phyloP scores from a whole-genome alignment of 2,113 vertebrate genomes.

The Spizaetus ornatus region DNA sequence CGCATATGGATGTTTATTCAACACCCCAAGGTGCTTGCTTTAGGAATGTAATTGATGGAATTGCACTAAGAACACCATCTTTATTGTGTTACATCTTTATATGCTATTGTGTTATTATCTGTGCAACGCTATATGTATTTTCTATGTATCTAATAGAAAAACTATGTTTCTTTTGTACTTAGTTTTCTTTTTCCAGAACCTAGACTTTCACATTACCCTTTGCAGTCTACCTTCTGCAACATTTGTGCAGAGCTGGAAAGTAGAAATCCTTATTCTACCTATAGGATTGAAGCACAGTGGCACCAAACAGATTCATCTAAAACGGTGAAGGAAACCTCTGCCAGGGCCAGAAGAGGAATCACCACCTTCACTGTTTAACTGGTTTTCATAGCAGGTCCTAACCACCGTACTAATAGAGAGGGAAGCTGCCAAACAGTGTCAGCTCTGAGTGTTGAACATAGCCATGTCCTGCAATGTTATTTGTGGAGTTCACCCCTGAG shows the following conservation, averaged over 20 bases:
- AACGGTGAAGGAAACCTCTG: not conserved
- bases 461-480: fast-evolving
- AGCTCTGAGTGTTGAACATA: not conserved
- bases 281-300: not conserved
- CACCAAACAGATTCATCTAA: not conserved
- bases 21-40: not conserved
- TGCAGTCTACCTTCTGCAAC: not conserved
- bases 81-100: not conserved
- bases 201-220: not conserved
- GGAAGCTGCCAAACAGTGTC: not conserved
- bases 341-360: not conserved
- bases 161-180: not conserved
- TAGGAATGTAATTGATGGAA: not conserved
- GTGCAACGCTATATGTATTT: not conserved
- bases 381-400: not conserved
- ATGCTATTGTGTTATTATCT: not conserved
- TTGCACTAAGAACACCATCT: not conserved
- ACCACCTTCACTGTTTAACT: not conserved
- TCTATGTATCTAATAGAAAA: not conserved
- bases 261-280: not conserved
- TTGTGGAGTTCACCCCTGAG: not conserved
- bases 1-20: not conserved
- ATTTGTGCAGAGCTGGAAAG: not conserved
- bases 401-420: fast-evolving
- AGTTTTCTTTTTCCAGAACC: not conserved